These are phyloP conservation scores for Charina bottae DNA, from an alignment of 2,113 vertebrate species.

Conservation along the genomic window DNA sequence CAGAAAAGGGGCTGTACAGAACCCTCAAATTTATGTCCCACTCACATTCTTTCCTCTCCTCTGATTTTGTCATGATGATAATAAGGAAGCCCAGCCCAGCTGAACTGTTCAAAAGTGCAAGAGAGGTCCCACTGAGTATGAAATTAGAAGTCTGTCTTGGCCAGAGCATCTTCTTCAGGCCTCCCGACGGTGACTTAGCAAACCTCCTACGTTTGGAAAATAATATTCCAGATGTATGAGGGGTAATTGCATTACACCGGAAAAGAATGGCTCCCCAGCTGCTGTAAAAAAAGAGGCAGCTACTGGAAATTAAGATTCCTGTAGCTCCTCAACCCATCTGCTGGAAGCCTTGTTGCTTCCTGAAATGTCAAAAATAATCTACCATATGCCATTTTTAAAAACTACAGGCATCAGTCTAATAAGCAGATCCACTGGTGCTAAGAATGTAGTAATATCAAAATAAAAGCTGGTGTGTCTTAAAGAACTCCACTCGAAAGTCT, in stretches of 20 bases:
- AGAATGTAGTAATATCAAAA: background rate
- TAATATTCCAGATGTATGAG: background rate
- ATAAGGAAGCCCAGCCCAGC: background rate
- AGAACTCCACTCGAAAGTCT: rapidly evolving
- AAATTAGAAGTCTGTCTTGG: background rate
- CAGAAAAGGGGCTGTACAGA: background rate
- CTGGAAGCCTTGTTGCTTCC: conserved; percentile 51
- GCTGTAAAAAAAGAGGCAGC: background rate
- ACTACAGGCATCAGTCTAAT: conserved; percentile 33
- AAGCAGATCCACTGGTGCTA: conserved; percentile 22
- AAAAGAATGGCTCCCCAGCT: background rate
- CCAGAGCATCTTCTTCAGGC: background rate
- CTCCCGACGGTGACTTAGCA: rapidly evolving
- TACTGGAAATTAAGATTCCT: conserved; percentile 24
- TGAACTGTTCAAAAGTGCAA: background rate
- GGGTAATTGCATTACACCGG: background rate
- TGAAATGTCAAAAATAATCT: conserved; percentile 41
- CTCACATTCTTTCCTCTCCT: background rate
- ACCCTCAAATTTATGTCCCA: rapidly evolving
- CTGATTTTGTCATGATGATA: background rate
- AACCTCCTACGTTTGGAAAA: background rate
- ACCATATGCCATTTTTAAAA: conserved; percentile 53
- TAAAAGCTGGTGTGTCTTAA: background rate
- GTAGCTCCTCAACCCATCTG: conserved; percentile 39
- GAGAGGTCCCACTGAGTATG: background rate